Conservation (phyloP, 2,113 vertebrate species). For the Tachuris rubrigastra region DNA sequence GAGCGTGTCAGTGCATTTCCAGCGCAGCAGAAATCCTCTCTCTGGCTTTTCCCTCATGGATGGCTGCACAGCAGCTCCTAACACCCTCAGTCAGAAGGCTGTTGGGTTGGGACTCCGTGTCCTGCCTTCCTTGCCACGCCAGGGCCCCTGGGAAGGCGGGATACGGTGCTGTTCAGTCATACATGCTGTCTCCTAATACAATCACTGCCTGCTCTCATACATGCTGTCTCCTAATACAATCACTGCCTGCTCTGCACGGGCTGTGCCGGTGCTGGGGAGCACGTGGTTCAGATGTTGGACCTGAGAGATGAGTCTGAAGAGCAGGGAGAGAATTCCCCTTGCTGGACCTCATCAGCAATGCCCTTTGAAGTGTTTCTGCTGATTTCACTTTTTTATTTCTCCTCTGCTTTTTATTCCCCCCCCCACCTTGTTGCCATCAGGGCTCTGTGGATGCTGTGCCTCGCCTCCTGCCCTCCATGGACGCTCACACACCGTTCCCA, state of each 20-base stretch:
- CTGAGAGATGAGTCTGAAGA: neutral
- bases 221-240: too few relatives aligned
- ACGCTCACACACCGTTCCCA: rapidly evolving
- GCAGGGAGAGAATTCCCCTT: neutral
- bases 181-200: neutral
- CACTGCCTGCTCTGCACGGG: neutral
- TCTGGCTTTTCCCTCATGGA: neutral
- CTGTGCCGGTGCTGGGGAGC: neutral
- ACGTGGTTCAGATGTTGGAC: neutral
- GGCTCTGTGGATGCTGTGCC: neutral
- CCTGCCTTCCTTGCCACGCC: neutral
- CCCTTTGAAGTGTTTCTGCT: neutral
- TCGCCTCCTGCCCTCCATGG: neutral
- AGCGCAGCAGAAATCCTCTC: slow-evolving; percentile 16
- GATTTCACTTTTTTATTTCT: neutral
- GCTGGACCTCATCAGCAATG: neutral
- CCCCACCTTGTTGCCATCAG: neutral
- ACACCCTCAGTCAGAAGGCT: neutral
- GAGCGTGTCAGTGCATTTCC: neutral
- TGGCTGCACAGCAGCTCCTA: neutral
- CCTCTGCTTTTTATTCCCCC: neutral
- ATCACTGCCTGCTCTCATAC: neutral
- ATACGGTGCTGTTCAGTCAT: neutral
- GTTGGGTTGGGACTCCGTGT: neutral
- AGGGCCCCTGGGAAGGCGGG: neutral